Evolutionary conservation across 53 echinoderm and acorn worm species (phyloP).

Genomic region (Mesocentrotus franciscanus): DNA sequence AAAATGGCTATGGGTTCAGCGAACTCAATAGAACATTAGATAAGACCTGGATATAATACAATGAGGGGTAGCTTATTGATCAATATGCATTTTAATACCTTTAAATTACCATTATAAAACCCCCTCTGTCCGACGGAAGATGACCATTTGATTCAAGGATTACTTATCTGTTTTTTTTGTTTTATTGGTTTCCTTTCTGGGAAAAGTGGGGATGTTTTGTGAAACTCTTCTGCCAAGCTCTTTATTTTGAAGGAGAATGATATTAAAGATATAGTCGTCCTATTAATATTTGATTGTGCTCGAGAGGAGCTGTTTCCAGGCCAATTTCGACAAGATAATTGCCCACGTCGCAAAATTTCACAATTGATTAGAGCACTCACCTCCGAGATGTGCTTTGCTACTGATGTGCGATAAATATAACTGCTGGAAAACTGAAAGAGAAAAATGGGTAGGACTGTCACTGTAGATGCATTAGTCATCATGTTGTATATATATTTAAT

Average conservation of each 20-base stretch:
- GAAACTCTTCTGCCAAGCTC: neutral
- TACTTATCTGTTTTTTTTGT: neutral
- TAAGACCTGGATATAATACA: neutral
- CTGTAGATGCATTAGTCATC: neutral
- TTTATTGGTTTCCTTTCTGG: neutral
- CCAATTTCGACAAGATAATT: constrained; percentile 13
- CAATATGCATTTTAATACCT: constrained; percentile 5
- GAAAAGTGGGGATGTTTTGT: neutral
- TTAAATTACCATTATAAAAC: neutral
- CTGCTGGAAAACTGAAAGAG: neutral
- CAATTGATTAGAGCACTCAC: neutral
- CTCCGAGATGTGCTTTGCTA: neutral
- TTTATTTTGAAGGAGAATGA: neutral
- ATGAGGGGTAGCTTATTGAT: neutral
- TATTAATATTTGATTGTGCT: constrained; percentile 36
- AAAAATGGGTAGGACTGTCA: neutral
- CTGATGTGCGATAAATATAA: neutral
- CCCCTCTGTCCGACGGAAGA: neutral
- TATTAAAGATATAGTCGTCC: neutral
- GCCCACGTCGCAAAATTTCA: constrained; percentile 19
- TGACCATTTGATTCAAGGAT: constrained; percentile 17
- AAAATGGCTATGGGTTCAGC: neutral
- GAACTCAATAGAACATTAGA: neutral
- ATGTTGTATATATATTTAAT: too few relatives aligned
- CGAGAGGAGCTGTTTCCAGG: neutral